Evolutionary conservation across 53 echinoderm and acorn worm genomes (phyloP).

Genomic region (Pentamera pediparva): DNA sequence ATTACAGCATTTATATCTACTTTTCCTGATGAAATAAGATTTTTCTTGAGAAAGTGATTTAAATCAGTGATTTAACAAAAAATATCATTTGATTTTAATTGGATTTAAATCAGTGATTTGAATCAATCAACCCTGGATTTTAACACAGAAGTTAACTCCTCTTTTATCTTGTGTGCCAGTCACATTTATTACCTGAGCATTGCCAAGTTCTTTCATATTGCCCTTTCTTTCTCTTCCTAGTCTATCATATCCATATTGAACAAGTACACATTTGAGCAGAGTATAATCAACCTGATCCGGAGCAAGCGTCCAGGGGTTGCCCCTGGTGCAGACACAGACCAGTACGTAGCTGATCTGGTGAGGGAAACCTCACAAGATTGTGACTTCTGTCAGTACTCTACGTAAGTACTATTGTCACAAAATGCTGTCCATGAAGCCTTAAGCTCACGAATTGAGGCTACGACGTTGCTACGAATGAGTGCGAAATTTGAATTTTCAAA

Average conservation of each 20-base stretch:
- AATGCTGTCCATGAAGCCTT: neutral
- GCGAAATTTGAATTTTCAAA: neutral
- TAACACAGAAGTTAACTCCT: too few relatives aligned
- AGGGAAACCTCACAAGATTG: conserved; percentile 65
- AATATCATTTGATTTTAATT: too few relatives aligned
- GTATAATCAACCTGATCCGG: conserved; percentile 72
- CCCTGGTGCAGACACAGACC: conserved; percentile 42
- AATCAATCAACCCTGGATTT: too few relatives aligned
- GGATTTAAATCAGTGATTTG: too few relatives aligned
- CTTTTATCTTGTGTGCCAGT: too few relatives aligned
- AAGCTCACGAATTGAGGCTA: too few relatives aligned
- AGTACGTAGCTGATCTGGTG: conserved; percentile 57
- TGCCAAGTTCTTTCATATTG: neutral
- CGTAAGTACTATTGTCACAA: conserved; percentile 51
- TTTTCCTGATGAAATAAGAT: too few relatives aligned
- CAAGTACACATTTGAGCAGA: conserved; percentile 84
- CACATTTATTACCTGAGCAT: too few relatives aligned
- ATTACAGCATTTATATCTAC: too few relatives aligned
- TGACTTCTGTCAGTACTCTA: conserved; percentile 88
- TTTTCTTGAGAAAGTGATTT: too few relatives aligned
- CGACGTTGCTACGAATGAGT: too few relatives aligned
- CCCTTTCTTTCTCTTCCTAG: conserved; percentile 20
- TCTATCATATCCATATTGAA: conserved; percentile 82
- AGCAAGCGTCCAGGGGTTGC: conserved; percentile 69
- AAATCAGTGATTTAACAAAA: too few relatives aligned